Conservation (phyloP, 1,140 invertebrate genomes). For the Drosophila ohnishii region DNA sequence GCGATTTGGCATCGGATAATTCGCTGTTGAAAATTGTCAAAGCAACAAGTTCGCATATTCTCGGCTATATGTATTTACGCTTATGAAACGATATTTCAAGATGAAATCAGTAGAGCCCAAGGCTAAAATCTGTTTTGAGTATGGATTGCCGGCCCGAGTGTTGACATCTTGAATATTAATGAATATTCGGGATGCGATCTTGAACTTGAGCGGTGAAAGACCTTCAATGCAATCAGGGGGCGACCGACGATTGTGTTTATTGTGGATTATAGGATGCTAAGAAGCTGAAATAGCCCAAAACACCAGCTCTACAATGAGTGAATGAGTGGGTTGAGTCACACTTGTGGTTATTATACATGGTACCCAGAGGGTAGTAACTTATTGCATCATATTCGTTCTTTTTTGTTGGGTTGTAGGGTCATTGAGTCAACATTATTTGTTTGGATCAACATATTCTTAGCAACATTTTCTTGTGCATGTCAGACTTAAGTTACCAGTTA, state of each 20-base stretch:
- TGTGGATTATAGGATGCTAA: slow-evolving; percentile 19
- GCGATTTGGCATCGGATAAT: slow-evolving; percentile 47
- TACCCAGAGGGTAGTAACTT: neutral
- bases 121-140: slow-evolving; percentile 62
- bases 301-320: neutral
- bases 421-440: neutral
- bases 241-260: slow-evolving; percentile 6
- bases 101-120: slow-evolving; percentile 70
- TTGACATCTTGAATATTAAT: slow-evolving; percentile 76
- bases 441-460: neutral
- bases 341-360: neutral
- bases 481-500: too few relatives aligned
- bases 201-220: slow-evolving; percentile 36
- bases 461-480: neutral
- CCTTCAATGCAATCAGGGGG: slow-evolving; percentile 42
- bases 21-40: slow-evolving; percentile 54
- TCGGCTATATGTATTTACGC: slow-evolving; percentile 3
- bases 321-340: neutral
- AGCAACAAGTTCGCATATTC: slow-evolving; percentile 48
- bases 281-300: neutral
- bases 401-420: neutral
- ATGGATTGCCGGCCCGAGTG: slow-evolving; percentile 50
- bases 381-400: neutral
- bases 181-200: slow-evolving; percentile 38
- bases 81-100: slow-evolving; percentile 60